Evolutionary conservation across 2,113 vertebrate genomes (phyloP), one percentile per base, ranked within the genome.

Genomic region (Myxocyprinus asiaticus): DNA sequence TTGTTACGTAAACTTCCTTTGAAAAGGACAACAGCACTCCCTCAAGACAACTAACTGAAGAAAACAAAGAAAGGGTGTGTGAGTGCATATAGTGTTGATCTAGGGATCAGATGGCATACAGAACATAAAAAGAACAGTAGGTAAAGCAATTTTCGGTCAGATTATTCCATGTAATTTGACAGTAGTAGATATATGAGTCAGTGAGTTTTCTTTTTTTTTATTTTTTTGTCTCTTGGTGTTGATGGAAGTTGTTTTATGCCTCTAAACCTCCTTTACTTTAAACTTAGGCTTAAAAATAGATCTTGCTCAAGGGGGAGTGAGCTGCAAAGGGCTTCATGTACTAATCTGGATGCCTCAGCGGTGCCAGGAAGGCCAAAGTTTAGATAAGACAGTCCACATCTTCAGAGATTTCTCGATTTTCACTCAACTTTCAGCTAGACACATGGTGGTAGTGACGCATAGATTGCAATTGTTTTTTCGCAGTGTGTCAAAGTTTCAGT

Each of bases 1-100:
- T 76, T 53, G 53, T 75, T 66, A 68, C 7, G 15, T 80, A 77
- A 77, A 43, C 67, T 51, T 62, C 7, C 48, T 76, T 71, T 50
- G 4, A 73, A 45, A 62, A 64, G 74, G 63, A 80, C 63, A 73
- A 43, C 67, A 73, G 14, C 63, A 58, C 15, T 61, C 43, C 44
- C 44, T 58, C n/a, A 56, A 80, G 67, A 79, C 44, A 9, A 50
- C 22, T 15, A 59, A 15, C 53, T 0, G 51, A 44, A 53, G 74
- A 45, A 77, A 44, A 78, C 48, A 78, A 70, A 75, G 59, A 65
- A 66, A 48, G 73, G 74, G 14, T 67, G 50, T 78, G 65, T 70
- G 63, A 64, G 33, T 72, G 9, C 17, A 43, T 81, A 15, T 68
- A 47, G 10, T 43, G 33, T 62, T 73, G 78, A 81, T 66, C 67